Percentiles rank a stretch among this genome's conserved stretches.
Evolutionary conservation across 2,113 vertebrate genomes (phyloP).

Genomic region (Balaenoptera acutorostrata): DNA sequence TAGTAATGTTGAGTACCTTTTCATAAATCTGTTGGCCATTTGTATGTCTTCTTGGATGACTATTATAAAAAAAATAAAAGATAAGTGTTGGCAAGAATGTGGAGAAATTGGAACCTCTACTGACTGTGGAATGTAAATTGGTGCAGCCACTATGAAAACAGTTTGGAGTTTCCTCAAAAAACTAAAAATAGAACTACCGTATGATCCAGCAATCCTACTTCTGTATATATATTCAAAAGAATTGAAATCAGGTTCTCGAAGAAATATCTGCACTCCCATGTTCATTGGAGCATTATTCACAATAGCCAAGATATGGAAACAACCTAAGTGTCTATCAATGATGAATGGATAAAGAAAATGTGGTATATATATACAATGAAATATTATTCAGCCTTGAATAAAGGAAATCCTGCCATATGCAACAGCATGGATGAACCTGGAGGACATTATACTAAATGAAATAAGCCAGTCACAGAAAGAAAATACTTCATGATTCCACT

Average conservation of each 20-base stretch:
- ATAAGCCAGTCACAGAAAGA: too few relatives aligned
- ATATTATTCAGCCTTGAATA: too few relatives aligned
- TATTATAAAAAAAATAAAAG: not conserved
- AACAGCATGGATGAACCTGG: too few relatives aligned
- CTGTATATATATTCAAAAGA: not conserved
- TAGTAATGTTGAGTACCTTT: not conserved
- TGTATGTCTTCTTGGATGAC: not conserved
- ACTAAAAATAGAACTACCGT: not conserved
- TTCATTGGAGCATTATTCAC: not conserved
- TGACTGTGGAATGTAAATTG: not conserved
- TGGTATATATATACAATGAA: too few relatives aligned
- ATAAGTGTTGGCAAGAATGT: not conserved
- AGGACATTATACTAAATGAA: too few relatives aligned
- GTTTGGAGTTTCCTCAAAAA: not conserved
- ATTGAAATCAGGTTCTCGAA: not conserved
- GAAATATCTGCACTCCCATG: not conserved
- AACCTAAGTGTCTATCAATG: not conserved
- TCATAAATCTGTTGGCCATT: not conserved
- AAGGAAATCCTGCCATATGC: too few relatives aligned
- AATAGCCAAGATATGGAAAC: not conserved
- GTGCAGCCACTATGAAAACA: not conserved
- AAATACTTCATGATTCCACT: too few relatives aligned
- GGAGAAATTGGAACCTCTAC: not conserved
- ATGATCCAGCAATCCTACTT: not conserved
- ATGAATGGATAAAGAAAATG: too few relatives aligned